A percentile compares a stretch with the other conserved stretches of the same genome.
phyloP scores from a whole-genome alignment of 2,888 invertebrate species.

The Hypomecis atomaria region DNA sequence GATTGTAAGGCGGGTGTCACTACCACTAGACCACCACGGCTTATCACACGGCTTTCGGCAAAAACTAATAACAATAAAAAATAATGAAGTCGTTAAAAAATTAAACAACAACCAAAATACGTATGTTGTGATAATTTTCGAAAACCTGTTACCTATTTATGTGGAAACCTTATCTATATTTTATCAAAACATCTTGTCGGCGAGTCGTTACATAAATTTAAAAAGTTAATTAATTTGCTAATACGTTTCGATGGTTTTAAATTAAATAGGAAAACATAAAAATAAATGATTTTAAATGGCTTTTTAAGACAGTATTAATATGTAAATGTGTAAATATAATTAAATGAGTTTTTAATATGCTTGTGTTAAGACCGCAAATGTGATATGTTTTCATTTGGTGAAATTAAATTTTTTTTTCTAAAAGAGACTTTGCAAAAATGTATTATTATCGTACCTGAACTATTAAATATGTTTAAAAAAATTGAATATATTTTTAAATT shows the following conservation, averaged over 20 bases:
- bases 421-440: too few species aligned
- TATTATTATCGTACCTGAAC: too few species aligned
- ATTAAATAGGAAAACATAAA: constrained; percentile 25
- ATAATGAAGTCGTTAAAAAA: background rate
- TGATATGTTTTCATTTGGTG: constrained; percentile 9
- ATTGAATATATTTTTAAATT: too few species aligned
- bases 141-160: constrained; percentile 21
- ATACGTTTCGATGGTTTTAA: constrained; percentile 20
- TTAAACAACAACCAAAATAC: background rate
- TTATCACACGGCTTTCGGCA: too few species aligned
- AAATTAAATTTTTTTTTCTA: too few species aligned
- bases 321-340: constrained; percentile 23
- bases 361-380: constrained; percentile 6
- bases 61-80: too few species aligned
- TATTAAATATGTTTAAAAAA: too few species aligned
- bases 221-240: constrained; percentile 34
- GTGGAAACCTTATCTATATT: constrained; percentile 17
- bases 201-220: constrained; percentile 24
- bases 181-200: constrained; percentile 31
- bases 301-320: constrained; percentile 8
- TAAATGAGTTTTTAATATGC: constrained; percentile 21
- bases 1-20: too few species aligned
- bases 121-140: background rate
- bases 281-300: constrained; percentile 25
- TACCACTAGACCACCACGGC: too few species aligned